Conservation (phyloP, 2,888 invertebrate genomes). For the Trachelus iudaicus region DNA sequence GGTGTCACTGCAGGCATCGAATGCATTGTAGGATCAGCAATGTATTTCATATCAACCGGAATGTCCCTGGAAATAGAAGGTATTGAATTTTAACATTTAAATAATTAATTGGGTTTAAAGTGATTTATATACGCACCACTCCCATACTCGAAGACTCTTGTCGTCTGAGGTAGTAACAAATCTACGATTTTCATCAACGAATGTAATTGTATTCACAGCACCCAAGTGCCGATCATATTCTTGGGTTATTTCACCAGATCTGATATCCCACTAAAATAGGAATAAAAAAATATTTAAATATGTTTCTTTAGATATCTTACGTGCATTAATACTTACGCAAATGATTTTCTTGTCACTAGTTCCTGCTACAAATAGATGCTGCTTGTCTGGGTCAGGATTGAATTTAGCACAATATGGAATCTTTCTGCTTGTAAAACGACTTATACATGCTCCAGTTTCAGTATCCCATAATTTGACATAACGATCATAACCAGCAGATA, state of each 20-base stretch:
- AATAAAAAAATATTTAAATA: conserved; percentile 12
- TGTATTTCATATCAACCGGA: conserved; percentile 99
- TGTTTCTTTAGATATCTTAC: neutral
- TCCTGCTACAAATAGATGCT: conserved; percentile 97
- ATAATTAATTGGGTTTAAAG: conserved; percentile 3
- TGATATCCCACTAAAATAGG: conserved; percentile 88
- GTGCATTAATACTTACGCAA: conserved; percentile 77
- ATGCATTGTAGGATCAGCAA: conserved; percentile 99
- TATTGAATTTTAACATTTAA: conserved; percentile 2
- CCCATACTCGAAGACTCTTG: conserved; percentile 98
- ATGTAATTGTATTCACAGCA: conserved; percentile 98
- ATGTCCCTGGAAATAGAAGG: conserved; percentile 73
- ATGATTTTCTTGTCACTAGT: conserved; percentile 99
- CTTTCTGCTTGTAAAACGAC: conserved; percentile 93
- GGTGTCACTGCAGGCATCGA: conserved; percentile 97
- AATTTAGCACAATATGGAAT: conserved; percentile 99
- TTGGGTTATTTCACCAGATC: conserved; percentile 95
- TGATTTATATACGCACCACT: conserved; percentile 74
- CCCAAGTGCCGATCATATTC: conserved; percentile 99
- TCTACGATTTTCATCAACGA: conserved; percentile 97
- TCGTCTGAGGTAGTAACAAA: conserved; percentile 99
- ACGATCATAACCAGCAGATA: conserved; percentile 97
- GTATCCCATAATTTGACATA: conserved; percentile 99
- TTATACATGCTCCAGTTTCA: conserved; percentile 89
- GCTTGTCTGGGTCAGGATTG: conserved; percentile 96